Conservation (phyloP, 2,113 vertebrate genomes). For the Aldabrachelys gigantea region DNA sequence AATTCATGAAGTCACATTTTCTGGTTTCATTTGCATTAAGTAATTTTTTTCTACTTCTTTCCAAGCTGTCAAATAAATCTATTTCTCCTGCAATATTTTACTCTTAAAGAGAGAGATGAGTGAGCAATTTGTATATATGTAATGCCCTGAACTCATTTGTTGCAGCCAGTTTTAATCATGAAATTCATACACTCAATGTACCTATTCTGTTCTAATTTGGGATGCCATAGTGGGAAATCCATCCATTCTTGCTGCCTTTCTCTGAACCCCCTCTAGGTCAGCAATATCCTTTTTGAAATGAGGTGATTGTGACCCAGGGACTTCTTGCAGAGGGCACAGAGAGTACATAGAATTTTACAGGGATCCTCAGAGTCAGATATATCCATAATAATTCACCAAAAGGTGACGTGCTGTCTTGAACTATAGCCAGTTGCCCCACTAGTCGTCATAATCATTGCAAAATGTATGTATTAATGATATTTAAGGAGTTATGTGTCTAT, state of each 20-base stretch:
- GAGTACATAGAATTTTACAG: neutral
- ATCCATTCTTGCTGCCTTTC: neutral
- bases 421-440: neutral
- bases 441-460: neutral
- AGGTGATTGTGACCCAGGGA: neutral
- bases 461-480: neutral
- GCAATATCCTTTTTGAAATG: neutral
- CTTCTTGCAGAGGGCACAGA: neutral
- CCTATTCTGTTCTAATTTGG: neutral
- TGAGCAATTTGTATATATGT: slow-evolving; percentile 7
- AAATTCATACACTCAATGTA: slow-evolving; percentile 31
- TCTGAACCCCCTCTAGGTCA: neutral
- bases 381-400: neutral
- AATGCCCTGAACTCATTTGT: slow-evolving; percentile 14
- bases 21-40: slow-evolving; percentile 72
- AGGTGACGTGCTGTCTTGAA: neutral
- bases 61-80: slow-evolving; percentile 56
- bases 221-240: no score
- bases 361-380: neutral
- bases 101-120: slow-evolving; percentile 51
- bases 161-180: slow-evolving; percentile 53
- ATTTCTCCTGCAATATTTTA: slow-evolving; percentile 39
- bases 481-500: neutral
- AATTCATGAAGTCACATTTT: slow-evolving; percentile 70
- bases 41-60: slow-evolving; percentile 46